These are phyloP conservation scores for Hydra vulgaris DNA, from an alignment of 30 jellyfish, hydroid and myxozoan species.

Conservation along the genomic window DNA sequence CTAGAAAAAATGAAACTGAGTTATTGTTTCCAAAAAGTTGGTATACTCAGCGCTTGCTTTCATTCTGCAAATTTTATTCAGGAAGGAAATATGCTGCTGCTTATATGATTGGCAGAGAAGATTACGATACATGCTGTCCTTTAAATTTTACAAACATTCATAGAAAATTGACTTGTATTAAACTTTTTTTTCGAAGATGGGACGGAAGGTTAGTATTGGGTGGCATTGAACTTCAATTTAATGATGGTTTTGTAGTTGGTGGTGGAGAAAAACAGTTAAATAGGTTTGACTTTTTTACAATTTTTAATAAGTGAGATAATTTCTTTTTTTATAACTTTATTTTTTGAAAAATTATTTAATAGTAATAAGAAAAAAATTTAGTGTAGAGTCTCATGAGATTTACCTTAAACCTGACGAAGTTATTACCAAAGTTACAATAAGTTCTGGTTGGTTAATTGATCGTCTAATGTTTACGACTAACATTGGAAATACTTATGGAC, in stretches of 20 bases:
- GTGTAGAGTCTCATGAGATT: conserved; percentile 20
- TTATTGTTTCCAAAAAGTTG: background rate
- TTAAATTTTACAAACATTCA: background rate
- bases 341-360: background rate
- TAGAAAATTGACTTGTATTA: conserved; percentile 20
- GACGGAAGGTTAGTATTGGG: conserved; percentile 71
- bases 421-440: conserved; percentile 27
- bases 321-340: background rate
- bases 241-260: conserved; percentile 9
- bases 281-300: background rate
- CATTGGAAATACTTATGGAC: conserved; percentile 42
- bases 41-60: background rate
- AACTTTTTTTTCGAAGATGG: conserved; percentile 64
- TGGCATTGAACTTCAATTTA: conserved; percentile 17
- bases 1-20: background rate
- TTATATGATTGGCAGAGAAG: background rate
- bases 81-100: background rate
- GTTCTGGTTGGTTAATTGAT: conserved; percentile 53
- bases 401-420: conserved; percentile 38
- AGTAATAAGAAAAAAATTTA: too few relatives aligned
- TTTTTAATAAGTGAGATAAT: too few relatives aligned
- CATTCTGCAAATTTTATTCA: background rate
- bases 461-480: conserved; percentile 39
- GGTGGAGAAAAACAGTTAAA: background rate
- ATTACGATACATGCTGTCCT: background rate